These are phyloP conservation scores for Craniophora ligustri DNA, from an alignment of 2,888 invertebrate genomes.

Conservation along the genomic window DNA sequence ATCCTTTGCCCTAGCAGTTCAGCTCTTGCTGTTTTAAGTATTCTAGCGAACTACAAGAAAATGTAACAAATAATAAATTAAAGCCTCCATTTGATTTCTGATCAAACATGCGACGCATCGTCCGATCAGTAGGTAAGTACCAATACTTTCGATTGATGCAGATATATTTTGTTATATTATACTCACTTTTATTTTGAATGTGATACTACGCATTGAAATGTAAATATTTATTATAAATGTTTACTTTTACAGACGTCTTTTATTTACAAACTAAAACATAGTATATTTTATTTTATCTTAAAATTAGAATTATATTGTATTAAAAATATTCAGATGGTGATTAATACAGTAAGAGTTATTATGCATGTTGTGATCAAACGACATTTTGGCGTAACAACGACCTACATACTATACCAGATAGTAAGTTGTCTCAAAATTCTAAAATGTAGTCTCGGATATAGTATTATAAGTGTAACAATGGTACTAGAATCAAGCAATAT, in stretches of 20 bases:
- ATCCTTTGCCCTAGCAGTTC: too few species aligned
- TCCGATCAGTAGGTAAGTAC: slow-evolving; percentile 67
- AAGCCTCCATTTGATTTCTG: slow-evolving; percentile 19
- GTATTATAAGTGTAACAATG: too few species aligned
- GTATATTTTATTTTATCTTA: slow-evolving; percentile 8
- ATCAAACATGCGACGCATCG: slow-evolving; percentile 44
- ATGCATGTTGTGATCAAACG: slow-evolving; percentile 5
- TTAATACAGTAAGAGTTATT: slow-evolving; percentile 11
- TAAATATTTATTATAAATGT: slow-evolving; percentile 86
- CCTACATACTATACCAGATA: slow-evolving; percentile 14
- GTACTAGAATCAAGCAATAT: too few species aligned
- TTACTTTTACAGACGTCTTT: slow-evolving; percentile 71
- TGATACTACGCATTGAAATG: slow-evolving; percentile 81
- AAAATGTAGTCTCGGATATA: too few species aligned
- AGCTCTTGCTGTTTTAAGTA: not conserved
- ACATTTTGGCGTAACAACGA: not conserved
- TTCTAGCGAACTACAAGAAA: slow-evolving; percentile 28
- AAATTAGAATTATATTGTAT: slow-evolving; percentile 8
- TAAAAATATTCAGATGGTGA: slow-evolving; percentile 17
- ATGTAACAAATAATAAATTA: slow-evolving; percentile 7
- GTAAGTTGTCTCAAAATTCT: not conserved
- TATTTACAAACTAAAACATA: slow-evolving; percentile 46
- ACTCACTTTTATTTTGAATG: slow-evolving; percentile 80
- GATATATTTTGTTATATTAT: slow-evolving; percentile 80
- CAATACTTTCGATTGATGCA: slow-evolving; percentile 66